These are phyloP conservation scores for Acanthopagrus latus DNA, from an alignment of 2,797 vertebrate species.

Conservation along the genomic window DNA sequence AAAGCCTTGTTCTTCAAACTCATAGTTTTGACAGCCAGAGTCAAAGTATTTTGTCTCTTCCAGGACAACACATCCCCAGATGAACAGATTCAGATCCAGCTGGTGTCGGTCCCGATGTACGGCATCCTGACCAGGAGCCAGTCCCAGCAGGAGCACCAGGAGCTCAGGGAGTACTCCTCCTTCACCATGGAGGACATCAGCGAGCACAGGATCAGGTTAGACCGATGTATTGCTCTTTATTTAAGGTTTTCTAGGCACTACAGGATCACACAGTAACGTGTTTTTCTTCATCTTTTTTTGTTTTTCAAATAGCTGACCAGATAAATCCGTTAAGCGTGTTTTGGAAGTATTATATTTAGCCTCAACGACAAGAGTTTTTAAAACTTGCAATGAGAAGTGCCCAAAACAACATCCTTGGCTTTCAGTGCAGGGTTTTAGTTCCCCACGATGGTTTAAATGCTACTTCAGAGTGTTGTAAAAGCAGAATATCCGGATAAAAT, in stretches of 20 bases:
- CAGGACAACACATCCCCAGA: constrained; percentile 91
- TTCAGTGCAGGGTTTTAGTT: constrained; percentile 10
- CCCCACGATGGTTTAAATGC: constrained; percentile 17
- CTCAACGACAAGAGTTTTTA: neutral
- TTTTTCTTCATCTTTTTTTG: neutral
- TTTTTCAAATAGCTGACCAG: neutral
- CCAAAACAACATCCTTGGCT: constrained; percentile 1
- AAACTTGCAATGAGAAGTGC: neutral
- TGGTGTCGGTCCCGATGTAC: constrained; percentile 92
- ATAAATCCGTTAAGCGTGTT: neutral
- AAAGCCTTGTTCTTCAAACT: neutral
- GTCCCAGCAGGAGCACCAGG: constrained; percentile 78
- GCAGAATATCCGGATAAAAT: constrained; percentile 24
- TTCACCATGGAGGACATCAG: constrained; percentile 97
- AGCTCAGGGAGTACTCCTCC: constrained; percentile 90
- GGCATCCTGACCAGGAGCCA: constrained; percentile 86
- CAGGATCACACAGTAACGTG: neutral
- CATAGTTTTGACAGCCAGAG: neutral
- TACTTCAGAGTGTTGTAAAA: constrained; percentile 50
- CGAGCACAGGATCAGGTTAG: constrained; percentile 85
- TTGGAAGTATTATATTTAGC: neutral
- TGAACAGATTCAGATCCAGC: constrained; percentile 89
- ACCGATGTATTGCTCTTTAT: neutral
- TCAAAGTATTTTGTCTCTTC: neutral
- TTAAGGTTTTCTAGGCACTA: neutral